Percentiles rank a stretch among this genome's conserved stretches.
Conservation (phyloP, 2,888 invertebrate species). For the Seira ritae region DNA sequence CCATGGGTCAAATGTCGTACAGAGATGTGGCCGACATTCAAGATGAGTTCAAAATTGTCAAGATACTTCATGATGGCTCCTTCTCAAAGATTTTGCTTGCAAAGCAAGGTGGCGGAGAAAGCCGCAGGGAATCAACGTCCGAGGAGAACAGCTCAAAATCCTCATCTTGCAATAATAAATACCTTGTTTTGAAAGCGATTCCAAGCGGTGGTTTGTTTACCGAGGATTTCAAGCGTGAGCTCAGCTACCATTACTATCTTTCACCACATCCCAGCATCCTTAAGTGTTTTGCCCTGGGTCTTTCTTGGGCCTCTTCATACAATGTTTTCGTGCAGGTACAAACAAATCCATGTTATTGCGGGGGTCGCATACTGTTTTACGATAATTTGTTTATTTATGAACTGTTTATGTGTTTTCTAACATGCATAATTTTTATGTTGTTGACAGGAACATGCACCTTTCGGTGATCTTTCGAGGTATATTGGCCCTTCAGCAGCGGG, state of each 20-base stretch:
- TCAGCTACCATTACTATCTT: slow-evolving; percentile 85
- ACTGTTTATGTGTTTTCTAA: too few relatives aligned
- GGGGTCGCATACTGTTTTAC: too few relatives aligned
- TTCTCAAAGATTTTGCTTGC: slow-evolving; percentile 83
- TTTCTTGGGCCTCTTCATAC: slow-evolving; percentile 80
- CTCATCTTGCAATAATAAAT: slow-evolving; percentile 14
- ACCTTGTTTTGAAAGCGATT: slow-evolving; percentile 82
- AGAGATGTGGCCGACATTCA: slow-evolving; percentile 52
- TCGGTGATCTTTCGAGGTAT: slow-evolving; percentile 82
- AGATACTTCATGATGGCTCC: slow-evolving; percentile 82
- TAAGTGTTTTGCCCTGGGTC: slow-evolving; percentile 84
- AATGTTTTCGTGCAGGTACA: slow-evolving; percentile 79
- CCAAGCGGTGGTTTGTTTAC: slow-evolving; percentile 80
- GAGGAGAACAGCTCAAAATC: not conserved
- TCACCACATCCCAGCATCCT: slow-evolving; percentile 86
- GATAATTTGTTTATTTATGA: too few relatives aligned
- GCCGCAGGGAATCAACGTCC: not conserved
- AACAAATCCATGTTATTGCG: not conserved
- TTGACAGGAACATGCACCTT: slow-evolving; percentile 82
- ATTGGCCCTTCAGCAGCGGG: not conserved
- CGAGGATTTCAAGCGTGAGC: slow-evolving; percentile 84
- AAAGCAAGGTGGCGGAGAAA: slow-evolving; percentile 76
- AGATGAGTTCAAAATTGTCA: slow-evolving; percentile 81
- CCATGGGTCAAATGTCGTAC: slow-evolving; percentile 39
- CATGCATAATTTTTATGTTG: too few relatives aligned